Evolutionary conservation across 2,797 vertebrate genomes (phyloP).

Genomic region (Coilia nasus): DNA sequence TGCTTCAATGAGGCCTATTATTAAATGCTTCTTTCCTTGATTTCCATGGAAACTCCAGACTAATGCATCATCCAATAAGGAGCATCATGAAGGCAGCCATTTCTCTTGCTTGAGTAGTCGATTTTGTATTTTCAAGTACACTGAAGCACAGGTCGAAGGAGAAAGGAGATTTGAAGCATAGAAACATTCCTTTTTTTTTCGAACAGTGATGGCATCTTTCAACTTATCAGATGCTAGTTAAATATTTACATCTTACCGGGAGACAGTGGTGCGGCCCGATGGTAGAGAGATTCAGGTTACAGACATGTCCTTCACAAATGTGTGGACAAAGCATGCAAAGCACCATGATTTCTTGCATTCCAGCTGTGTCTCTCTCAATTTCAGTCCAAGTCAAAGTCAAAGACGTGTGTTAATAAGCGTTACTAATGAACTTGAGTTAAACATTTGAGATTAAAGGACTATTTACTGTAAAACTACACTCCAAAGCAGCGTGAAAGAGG

Average conservation of each 20-base stretch:
- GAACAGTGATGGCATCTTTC: background rate
- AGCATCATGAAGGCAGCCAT: slow-evolving; percentile 31
- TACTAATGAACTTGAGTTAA: background rate
- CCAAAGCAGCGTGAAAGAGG: background rate
- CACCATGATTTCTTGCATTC: background rate
- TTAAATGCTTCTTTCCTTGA: slow-evolving; percentile 37
- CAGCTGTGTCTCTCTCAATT: slow-evolving; percentile 22
- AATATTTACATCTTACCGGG: background rate
- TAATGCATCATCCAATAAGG: slow-evolving; percentile 32
- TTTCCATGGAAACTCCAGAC: slow-evolving; percentile 47
- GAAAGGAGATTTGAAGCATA: background rate
- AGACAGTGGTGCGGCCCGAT: background rate
- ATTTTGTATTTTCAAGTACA: background rate
- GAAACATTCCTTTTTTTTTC: background rate
- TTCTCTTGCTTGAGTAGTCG: slow-evolving; percentile 11
- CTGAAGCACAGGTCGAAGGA: background rate
- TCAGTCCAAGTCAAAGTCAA: background rate
- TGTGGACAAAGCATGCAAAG: background rate
- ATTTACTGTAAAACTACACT: background rate
- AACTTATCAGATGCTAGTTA: slow-evolving; percentile 12
- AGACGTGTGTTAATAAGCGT: background rate
- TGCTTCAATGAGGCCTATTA: slow-evolving; percentile 42
- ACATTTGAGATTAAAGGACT: background rate
- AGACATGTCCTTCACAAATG: slow-evolving; percentile 2
- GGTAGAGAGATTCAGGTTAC: slow-evolving; percentile 30